Conservation (phyloP, 2,113 vertebrate genomes). For the Esox niger region DNA sequence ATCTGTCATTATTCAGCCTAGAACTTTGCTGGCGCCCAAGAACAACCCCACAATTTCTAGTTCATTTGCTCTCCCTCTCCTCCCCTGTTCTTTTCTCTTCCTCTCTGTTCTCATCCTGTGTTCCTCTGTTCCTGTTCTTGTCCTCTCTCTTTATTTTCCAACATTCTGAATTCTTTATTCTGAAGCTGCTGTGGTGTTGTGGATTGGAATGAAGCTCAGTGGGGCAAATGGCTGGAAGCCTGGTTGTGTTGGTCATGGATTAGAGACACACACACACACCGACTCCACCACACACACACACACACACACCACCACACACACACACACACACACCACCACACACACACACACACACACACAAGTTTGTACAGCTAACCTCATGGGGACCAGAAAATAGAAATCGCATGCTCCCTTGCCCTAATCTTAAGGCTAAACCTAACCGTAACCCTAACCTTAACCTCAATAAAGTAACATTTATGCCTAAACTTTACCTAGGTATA, state of each 20-base stretch:
- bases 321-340: neutral
- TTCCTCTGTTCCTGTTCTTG: slow-evolving; percentile 57
- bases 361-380: no score
- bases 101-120: slow-evolving; percentile 72
- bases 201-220: slow-evolving; percentile 79
- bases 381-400: no score
- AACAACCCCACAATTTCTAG: slow-evolving; percentile 54
- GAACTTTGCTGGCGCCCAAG: slow-evolving; percentile 10
- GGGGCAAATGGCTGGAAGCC: slow-evolving; percentile 62
- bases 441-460: no score
- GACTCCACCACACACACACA: no score
- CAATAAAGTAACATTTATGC: no score
- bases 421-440: no score
- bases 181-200: slow-evolving; percentile 51
- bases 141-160: slow-evolving; percentile 66
- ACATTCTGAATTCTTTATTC: slow-evolving; percentile 70
- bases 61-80: slow-evolving; percentile 55
- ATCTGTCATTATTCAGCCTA: neutral
- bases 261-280: neutral
- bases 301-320: slow-evolving; percentile 18
- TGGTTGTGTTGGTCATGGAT: neutral
- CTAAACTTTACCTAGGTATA: no score
- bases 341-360: neutral
- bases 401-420: no score
- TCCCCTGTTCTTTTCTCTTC: slow-evolving; percentile 36